Evolutionary conservation across 2,797 vertebrate species (phyloP).

Genomic region (Acanthopagrus latus): DNA sequence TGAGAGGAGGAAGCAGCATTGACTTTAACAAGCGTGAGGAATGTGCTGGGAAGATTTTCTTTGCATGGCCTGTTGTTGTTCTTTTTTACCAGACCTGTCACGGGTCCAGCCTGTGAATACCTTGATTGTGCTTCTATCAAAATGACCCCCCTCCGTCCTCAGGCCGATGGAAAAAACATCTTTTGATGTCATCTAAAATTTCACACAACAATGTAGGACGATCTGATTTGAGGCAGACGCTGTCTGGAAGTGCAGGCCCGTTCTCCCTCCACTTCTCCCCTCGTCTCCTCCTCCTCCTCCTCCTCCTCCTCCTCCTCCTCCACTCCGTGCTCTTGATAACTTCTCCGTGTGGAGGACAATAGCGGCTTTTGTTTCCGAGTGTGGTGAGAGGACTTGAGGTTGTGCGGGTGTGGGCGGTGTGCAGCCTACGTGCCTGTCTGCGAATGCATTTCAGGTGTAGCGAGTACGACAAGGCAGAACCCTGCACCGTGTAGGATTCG

Average conservation of each 20-base stretch:
- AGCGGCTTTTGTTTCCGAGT: conserved; percentile 77
- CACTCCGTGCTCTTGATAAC: conserved; percentile 76
- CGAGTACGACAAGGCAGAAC: conserved; percentile 56
- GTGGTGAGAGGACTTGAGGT: conserved; percentile 64
- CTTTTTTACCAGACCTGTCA: conserved; percentile 67
- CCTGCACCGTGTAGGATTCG: conserved; percentile 38
- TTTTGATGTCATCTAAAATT: conserved; percentile 87
- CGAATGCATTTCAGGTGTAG: conserved; percentile 68
- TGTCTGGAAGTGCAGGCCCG: conserved; percentile 70
- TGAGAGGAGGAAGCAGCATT: conserved; percentile 62
- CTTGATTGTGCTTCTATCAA: conserved; percentile 77
- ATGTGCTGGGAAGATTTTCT: conserved; percentile 70
- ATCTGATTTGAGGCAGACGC: conserved; percentile 83
- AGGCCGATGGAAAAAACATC: conserved; percentile 63
- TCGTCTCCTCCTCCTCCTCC: conserved; percentile 31
- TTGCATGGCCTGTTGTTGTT: conserved; percentile 67
- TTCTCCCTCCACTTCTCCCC: conserved; percentile 60
- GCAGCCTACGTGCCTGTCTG: conserved; percentile 63
- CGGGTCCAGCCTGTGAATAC: conserved; percentile 73
- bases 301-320: conserved; percentile 34
- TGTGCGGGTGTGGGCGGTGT: conserved; percentile 55
- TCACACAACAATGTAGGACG: conserved; percentile 84
- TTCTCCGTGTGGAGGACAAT: conserved; percentile 81
- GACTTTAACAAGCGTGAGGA: conserved; percentile 76
- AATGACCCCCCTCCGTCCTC: conserved; percentile 49